Evolutionary conservation across 2,113 vertebrate genomes (phyloP), one percentile per base, ranked within the genome.

Genomic region (Ailurus styani): DNA sequence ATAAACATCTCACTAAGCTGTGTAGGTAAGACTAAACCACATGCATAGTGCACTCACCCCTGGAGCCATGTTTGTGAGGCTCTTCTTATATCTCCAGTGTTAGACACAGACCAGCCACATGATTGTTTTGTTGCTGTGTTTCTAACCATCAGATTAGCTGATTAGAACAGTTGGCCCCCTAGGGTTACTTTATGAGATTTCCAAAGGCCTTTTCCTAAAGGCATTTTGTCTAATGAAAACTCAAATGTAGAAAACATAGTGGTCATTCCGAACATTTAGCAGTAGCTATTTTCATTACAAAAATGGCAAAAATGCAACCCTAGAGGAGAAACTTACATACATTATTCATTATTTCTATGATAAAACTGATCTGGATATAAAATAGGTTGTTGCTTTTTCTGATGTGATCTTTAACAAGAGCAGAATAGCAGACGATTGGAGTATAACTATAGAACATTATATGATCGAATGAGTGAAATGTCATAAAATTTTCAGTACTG

Each of bases 261-360:
- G 23, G 23, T 14, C 50, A 83, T 91, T 92, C 93, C 62, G 23
- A 91, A 95, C 79, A 47, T 45, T 66, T 90, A 92, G 1, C 23
- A 73, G 18, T 70, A 40, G 55, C 52, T 89, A 55, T 95, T 85
- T 95, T 96, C 40, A 84, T 60, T 96, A 42, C 7, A 83, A 78
- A 90, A 64, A 87, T 94, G 47, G 37, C 8, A 87, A 89, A 96
- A 92, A 52, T 91, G 5, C 14, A 95, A 68, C 72, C 34, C 2
- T 27, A 50, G 1, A 29, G 21, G n/a, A 77, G 64, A 96, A 87
- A 93, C 4, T 29, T 70, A 42, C 5, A 73, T 62, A 47, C 20
- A 54, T 70, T 55, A 78, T 87, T 82, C 37, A 77, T 95, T 91
- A 40, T 68, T 96, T 95, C 95, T 93, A 55, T 75, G 72, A 90